phyloP scores from a whole-genome alignment of 2,797 vertebrate species.

The Schizopygopsis pylzovi region DNA sequence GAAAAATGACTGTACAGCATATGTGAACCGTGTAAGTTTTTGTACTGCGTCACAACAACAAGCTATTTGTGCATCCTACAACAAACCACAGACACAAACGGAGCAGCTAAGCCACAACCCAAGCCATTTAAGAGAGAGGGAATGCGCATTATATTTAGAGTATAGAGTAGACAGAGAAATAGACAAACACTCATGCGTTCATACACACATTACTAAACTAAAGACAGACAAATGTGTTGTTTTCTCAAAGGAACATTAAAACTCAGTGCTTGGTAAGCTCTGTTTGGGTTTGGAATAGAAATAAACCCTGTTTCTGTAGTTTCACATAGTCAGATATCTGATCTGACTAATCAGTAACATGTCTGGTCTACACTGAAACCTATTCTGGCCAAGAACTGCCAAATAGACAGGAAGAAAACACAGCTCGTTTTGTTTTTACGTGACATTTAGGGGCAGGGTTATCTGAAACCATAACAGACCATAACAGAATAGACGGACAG shows the following conservation, averaged over 20 bases:
- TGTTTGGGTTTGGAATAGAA: background rate
- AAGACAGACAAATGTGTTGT: background rate
- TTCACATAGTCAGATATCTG: background rate
- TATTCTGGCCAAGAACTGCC: background rate
- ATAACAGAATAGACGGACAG: background rate
- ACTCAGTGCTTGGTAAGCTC: background rate
- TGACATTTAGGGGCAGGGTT: background rate
- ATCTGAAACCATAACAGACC: background rate
- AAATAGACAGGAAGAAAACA: background rate
- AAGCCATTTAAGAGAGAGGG: background rate
- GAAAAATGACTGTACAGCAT: background rate
- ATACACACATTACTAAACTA: background rate
- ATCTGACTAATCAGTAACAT: background rate
- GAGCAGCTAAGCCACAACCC: constrained; percentile 9
- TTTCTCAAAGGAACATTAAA: background rate
- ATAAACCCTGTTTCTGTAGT: background rate
- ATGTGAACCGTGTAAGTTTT: background rate
- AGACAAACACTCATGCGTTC: background rate
- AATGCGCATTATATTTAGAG: background rate
- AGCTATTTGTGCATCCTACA: constrained; percentile 3
- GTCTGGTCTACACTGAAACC: background rate
- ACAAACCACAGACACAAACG: constrained; percentile 24
- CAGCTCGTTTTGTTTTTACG: background rate
- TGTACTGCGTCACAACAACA: background rate
- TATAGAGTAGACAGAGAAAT: background rate